Base-by-base conservation (phyloP, 2,113 vertebrate genomes). In the Noturus placidus region DNA sequence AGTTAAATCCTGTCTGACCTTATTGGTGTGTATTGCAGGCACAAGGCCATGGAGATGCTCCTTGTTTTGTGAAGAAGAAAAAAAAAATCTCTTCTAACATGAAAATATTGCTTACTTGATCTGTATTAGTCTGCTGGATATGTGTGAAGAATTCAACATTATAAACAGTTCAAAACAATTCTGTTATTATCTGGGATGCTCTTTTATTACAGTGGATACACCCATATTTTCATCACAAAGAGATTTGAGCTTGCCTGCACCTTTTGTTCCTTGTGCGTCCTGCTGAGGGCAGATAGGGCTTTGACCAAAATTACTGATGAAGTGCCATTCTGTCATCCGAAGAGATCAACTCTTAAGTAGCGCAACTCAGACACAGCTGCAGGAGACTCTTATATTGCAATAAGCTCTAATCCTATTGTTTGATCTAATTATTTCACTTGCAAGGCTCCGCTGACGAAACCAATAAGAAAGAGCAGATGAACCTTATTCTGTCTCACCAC, bases 371-470 rank as follows among this genome's bases (percentile, higher is more conserved):
- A 59, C 79, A 38, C 57, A 82, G 57, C 79, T 61, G 78, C 81
- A 85, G 82, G 74, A 86, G 82, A 63, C 65, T 74, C 46, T 90
- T 89, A 84, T 63, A 88, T 80, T 89, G 87, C 83, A 89, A 85
- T 86, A 54, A 90, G 83, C 88, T 84, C 78, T 92, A 89, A 92
- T 91, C 88, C 90, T 83, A 87, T 88, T 91, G 90, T 92, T 90
- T 92, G 90, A 91, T 91, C 35, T 90, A 90, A 92, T 92, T 91
- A 92, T 91, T 89, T 88, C 42, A 83, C 87, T 83, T 88, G 85
- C 63, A 86, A 88, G 88, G 87, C 82, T 52, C 50, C 84, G 84
- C 87, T 91, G 88, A 90, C 77, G 88, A 89, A 91, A 90, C 87
- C 82, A 72, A 86, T 76, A 80, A 78, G 86, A 87, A 91, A 91